A percentile compares a stretch with the other conserved stretches of the same genome.
Conservation (phyloP, 1,140 invertebrate genomes). For the Lanistes nyassanus region DNA sequence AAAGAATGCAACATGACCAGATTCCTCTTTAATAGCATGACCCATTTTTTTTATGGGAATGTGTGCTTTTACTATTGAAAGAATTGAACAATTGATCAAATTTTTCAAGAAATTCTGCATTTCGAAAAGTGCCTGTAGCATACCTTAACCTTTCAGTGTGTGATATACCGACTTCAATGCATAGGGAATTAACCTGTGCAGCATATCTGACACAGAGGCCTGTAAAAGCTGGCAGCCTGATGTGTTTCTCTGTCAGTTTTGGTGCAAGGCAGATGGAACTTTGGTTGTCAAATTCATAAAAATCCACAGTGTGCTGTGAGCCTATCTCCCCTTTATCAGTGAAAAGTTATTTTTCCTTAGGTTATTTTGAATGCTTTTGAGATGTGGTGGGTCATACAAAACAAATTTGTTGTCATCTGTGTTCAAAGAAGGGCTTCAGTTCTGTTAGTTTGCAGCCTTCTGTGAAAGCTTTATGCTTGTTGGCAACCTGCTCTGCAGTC, state of each 20-base stretch:
- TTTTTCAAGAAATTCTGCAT: not conserved
- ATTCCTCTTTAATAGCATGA: not conserved
- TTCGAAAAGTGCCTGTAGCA: not conserved
- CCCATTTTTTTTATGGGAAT: not conserved
- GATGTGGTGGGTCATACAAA: not conserved
- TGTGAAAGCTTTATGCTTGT: not conserved
- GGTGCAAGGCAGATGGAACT: not conserved
- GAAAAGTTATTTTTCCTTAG: not conserved
- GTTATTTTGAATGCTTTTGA: not conserved
- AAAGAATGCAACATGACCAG: not conserved
- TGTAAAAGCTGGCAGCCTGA: not conserved
- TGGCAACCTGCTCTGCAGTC: not conserved
- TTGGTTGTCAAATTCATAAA: not conserved
- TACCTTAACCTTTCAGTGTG: not conserved
- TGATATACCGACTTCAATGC: not conserved
- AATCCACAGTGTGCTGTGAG: not conserved
- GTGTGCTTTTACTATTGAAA: not conserved
- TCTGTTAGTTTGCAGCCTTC: not conserved
- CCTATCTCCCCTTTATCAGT: not conserved
- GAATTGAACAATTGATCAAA: not conserved
- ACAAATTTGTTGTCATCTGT: not conserved
- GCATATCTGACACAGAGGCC: not conserved
- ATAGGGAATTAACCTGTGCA: not conserved
- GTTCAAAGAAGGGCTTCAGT: not conserved
- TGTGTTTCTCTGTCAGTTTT: conserved; percentile 3